A percentile compares a stretch with the other conserved stretches of the same genome.
These are phyloP conservation scores for Plemyria rubiginata DNA, from an alignment of 2,888 invertebrate species.

Conservation along the genomic window DNA sequence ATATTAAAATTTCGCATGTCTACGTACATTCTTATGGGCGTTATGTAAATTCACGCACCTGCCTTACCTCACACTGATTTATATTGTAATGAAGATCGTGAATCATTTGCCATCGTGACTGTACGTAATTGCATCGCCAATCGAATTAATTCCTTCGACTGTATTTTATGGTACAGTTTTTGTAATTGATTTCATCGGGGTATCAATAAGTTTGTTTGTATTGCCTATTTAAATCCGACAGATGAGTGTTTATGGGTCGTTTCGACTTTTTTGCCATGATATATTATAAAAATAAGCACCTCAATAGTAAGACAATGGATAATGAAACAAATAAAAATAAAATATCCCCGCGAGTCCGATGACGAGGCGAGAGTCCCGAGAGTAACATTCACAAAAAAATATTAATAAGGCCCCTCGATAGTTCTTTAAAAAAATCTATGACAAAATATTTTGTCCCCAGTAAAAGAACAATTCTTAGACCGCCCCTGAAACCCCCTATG, in stretches of 20 bases:
- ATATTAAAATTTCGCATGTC: constrained; percentile 43
- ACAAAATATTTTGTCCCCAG: too few species aligned
- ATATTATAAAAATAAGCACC: neutral
- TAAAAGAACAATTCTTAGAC: too few species aligned
- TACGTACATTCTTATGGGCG: constrained; percentile 58
- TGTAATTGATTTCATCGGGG: constrained; percentile 74
- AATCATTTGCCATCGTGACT: constrained; percentile 79
- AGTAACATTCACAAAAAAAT: too few species aligned
- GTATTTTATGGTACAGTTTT: constrained; percentile 78
- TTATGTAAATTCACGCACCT: constrained; percentile 67
- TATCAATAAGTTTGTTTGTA: constrained; percentile 62
- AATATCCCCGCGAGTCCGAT: too few species aligned
- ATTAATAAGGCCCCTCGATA: too few species aligned
- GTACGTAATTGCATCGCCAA: constrained; percentile 79
- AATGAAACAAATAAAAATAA: too few species aligned
- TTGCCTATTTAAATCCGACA: constrained; percentile 35
- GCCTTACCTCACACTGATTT: constrained; percentile 61
- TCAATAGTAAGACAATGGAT: too few species aligned
- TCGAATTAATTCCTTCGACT: constrained; percentile 79
- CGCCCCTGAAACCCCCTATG: too few species aligned
- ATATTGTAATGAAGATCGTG: constrained; percentile 70
- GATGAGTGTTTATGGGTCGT: constrained; percentile 36
- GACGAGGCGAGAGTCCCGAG: too few species aligned
- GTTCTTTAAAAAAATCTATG: too few species aligned
- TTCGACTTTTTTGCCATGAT: neutral